Evolutionary conservation across 2,113 vertebrate genomes (phyloP).

Genomic region (human (Homo sapiens)): GRCh38 chr14:36388001-36388500

Average conservation of each 20-base stretch:
- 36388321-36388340: background rate
- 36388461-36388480: background rate
- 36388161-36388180: too few relatives aligned
- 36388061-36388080: too few relatives aligned
- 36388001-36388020: too few relatives aligned
- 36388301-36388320: background rate
- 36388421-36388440: background rate
- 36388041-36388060: too few relatives aligned
- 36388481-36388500: background rate
- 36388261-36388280: background rate
- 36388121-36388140: too few relatives aligned
- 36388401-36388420: background rate
- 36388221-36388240: background rate
- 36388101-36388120: too few relatives aligned
- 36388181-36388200: too few relatives aligned
- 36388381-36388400: background rate
- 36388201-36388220: too few relatives aligned
- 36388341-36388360: conserved; percentile 33
- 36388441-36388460: background rate
- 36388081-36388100: too few relatives aligned
- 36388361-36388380: background rate
- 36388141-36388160: too few relatives aligned
- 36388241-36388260: background rate
- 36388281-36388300: background rate
- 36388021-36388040: too few relatives aligned